Evolutionary conservation across 23 tunicate genomes (phyloP).

Genomic region (Diplosoma virens): DNA sequence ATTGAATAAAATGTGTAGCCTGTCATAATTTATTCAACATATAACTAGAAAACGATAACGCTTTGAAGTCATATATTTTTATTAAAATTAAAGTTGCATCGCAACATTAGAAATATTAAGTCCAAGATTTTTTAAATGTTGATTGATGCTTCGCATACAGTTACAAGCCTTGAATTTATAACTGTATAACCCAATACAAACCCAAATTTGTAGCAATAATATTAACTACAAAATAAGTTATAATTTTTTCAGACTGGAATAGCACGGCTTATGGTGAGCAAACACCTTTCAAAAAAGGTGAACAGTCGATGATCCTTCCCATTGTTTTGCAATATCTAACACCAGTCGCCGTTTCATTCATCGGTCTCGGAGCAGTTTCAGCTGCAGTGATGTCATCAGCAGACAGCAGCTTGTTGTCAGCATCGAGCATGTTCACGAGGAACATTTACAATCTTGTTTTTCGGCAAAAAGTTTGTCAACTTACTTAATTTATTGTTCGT

Average conservation of each 20-base stretch:
- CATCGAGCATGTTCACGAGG: slow-evolving; percentile 83
- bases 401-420: slow-evolving; percentile 81
- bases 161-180: too few species aligned
- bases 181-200: not conserved
- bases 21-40: too few species aligned
- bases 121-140: too few species aligned
- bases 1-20: too few species aligned
- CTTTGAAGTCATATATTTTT: too few species aligned
- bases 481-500: too few species aligned
- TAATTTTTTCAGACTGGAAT: slow-evolving; percentile 64
- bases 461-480: slow-evolving; percentile 50
- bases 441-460: slow-evolving; percentile 60
- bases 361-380: slow-evolving; percentile 90
- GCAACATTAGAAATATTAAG: too few species aligned
- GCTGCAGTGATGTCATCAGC: slow-evolving; percentile 99
- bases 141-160: too few species aligned
- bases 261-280: slow-evolving; percentile 39
- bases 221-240: too few species aligned
- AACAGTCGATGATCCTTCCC: slow-evolving; percentile 65
- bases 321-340: slow-evolving; percentile 81
- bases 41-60: too few species aligned
- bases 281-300: slow-evolving; percentile 28
- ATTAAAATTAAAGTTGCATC: too few species aligned
- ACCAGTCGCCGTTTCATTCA: slow-evolving; percentile 65
- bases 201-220: not conserved